Evolutionary conservation across 2,888 invertebrate species (phyloP).

Genomic region (Timema cristinae): DNA sequence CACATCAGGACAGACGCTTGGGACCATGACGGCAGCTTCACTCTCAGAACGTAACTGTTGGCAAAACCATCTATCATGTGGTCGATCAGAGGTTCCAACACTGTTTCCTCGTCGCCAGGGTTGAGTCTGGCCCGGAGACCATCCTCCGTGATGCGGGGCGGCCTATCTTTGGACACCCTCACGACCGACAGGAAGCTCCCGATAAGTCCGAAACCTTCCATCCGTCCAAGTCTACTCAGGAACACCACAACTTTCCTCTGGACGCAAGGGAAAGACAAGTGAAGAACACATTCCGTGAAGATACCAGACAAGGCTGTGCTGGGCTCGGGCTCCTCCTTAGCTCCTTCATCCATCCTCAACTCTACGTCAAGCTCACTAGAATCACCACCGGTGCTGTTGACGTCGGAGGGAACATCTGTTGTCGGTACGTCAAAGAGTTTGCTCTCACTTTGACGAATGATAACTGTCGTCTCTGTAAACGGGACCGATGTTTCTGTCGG

Average conservation of each 20-base stretch:
- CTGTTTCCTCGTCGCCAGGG: conserved; percentile 32
- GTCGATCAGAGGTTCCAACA: conserved; percentile 48
- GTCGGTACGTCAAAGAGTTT: too few species aligned
- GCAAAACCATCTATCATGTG: conserved; percentile 55
- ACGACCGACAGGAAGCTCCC: conserved; percentile 50
- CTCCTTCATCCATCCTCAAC: not conserved
- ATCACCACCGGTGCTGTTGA: too few species aligned
- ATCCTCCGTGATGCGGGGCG: conserved; percentile 25
- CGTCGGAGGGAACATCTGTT: too few species aligned
- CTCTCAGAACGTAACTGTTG: conserved; percentile 51
- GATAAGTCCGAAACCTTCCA: conserved; percentile 53
- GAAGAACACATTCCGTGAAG: conserved; percentile 53
- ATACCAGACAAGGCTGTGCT: conserved; percentile 51
- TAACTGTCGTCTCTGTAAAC: too few species aligned
- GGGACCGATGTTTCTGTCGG: too few species aligned
- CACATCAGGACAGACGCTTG: conserved; percentile 22
- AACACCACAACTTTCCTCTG: conserved; percentile 56
- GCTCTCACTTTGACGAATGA: too few species aligned
- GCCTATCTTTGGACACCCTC: conserved; percentile 27
- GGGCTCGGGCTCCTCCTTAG: conserved; percentile 23
- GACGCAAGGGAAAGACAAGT: conserved; percentile 54
- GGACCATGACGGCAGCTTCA: conserved; percentile 36
- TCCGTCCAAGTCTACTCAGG: conserved; percentile 51
- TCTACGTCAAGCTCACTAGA: conserved; percentile 25
- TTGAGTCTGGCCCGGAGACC: conserved; percentile 29